Conservation (phyloP, 2,888 invertebrate genomes). For the Cephonodes hylas region DNA sequence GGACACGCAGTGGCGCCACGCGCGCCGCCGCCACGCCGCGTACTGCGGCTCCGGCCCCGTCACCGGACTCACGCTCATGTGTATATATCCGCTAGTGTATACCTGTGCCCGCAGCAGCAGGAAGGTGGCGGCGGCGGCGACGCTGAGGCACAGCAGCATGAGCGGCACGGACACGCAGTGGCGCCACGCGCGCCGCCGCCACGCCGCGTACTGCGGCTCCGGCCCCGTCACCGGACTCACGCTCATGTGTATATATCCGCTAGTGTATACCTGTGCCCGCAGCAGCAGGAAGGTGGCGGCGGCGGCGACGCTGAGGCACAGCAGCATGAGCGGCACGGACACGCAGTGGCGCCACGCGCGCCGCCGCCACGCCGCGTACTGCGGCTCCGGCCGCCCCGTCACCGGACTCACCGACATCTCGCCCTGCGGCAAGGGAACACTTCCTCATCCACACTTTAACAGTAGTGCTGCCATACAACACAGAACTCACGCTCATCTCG, state of each 20-base stretch:
- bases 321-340: conserved; percentile 90
- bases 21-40: conserved; percentile 92
- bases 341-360: conserved; percentile 93
- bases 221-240: conserved; percentile 93
- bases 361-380: conserved; percentile 92
- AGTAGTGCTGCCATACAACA: no score
- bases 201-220: conserved; percentile 92
- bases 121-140: conserved; percentile 92
- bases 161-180: conserved; percentile 94
- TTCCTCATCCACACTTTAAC: no score
- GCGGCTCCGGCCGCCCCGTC: conserved; percentile 94
- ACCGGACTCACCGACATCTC: conserved; percentile 93
- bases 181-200: conserved; percentile 92
- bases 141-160: conserved; percentile 88
- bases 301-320: conserved; percentile 91
- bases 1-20: conserved; percentile 93
- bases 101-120: conserved; percentile 93
- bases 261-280: conserved; percentile 94
- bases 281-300: conserved; percentile 91
- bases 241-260: no score
- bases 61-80: conserved; percentile 90
- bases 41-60: conserved; percentile 94
- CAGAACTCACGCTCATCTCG: no score
- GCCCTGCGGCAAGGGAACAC: no score
- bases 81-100: no score